Percentiles rank a stretch among this genome's conserved stretches.
These are phyloP conservation scores for Spilosoma lubricipeda DNA, from an alignment of 2,888 invertebrate genomes.

Conservation along the genomic window DNA sequence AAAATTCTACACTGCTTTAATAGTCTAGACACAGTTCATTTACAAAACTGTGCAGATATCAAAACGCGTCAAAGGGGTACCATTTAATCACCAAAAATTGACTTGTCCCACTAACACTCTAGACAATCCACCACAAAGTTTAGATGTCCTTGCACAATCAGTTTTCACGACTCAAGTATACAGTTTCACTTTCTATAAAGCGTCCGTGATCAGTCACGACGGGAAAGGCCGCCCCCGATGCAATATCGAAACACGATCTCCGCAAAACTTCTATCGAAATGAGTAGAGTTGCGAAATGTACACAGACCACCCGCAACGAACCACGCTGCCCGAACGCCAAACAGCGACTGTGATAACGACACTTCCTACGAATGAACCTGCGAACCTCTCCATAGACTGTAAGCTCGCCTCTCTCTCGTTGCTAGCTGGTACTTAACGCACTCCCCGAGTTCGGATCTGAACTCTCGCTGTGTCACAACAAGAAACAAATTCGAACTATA, in stretches of 20 bases:
- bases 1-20: conserved; percentile 69
- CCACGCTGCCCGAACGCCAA: conserved; percentile 80
- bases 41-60: conserved; percentile 81
- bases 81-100: conserved; percentile 62
- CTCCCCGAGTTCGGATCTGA: conserved; percentile 57
- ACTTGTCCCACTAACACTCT: conserved; percentile 64
- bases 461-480: conserved; percentile 65
- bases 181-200: conserved; percentile 78
- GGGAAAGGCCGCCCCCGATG: conserved; percentile 64
- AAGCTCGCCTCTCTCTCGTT: conserved; percentile 79
- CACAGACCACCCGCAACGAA: conserved; percentile 61
- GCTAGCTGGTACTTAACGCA: conserved; percentile 66
- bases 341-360: conserved; percentile 85
- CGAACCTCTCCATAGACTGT: conserved; percentile 76
- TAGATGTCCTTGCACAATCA: conserved; percentile 72
- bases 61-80: conserved; percentile 73
- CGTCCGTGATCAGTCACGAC: conserved; percentile 72
- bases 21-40: conserved; percentile 81
- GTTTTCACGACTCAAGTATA: conserved; percentile 70
- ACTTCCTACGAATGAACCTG: conserved; percentile 80
- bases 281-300: conserved; percentile 56
- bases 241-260: conserved; percentile 72
- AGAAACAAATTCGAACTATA: conserved; percentile 68
- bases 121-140: conserved; percentile 70
- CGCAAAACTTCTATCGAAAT: conserved; percentile 78